These are phyloP conservation scores for Sterrhoptilus dennistouni DNA, from an alignment of 2,113 vertebrate genomes.

Conservation along the genomic window DNA sequence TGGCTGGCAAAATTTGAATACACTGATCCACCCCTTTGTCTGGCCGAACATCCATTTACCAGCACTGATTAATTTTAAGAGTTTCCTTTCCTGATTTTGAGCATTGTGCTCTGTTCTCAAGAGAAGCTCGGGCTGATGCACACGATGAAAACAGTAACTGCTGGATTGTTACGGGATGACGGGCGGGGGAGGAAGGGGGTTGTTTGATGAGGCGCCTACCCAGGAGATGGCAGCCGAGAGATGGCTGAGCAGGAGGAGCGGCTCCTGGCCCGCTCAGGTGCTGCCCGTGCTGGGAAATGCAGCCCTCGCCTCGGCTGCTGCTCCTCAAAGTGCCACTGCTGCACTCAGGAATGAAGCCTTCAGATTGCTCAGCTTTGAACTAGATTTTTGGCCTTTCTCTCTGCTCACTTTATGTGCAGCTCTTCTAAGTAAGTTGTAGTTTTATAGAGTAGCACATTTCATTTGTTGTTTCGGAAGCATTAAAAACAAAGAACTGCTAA, in stretches of 20 bases:
- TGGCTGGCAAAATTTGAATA: neutral
- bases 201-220: neutral
- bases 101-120: neutral
- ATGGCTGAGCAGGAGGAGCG: fast-evolving
- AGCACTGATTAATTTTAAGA: neutral
- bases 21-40: neutral
- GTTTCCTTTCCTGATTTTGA: neutral
- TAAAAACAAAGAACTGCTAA: neutral
- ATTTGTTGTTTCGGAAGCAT: neutral
- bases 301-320: fast-evolving
- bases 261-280: neutral
- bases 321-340: neutral
- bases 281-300: neutral
- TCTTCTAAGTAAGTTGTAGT: neutral
- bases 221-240: slow-evolving; percentile 55
- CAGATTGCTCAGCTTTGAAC: neutral
- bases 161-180: neutral
- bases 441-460: neutral
- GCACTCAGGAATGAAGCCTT: neutral
- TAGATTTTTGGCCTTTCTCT: neutral
- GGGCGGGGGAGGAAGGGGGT: fast-evolving
- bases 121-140: neutral
- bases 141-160: neutral
- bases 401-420: neutral
- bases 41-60: neutral